Conservation (phyloP, 2,797 vertebrate species). For the Pristis pectinata region DNA sequence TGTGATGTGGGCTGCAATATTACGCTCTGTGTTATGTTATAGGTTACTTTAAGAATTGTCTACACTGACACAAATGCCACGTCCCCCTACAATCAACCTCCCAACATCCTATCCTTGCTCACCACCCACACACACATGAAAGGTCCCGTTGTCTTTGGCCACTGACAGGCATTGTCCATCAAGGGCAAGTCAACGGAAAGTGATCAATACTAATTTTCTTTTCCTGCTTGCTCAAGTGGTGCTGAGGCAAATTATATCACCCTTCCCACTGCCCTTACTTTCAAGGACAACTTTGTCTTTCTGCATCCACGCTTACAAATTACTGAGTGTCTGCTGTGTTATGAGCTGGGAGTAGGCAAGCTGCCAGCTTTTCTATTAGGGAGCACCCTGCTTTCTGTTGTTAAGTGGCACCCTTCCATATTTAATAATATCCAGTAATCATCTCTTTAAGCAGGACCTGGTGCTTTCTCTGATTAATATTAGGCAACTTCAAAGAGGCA, state of each 20-base stretch:
- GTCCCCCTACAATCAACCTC: too few relatives aligned
- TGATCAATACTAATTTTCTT: not conserved
- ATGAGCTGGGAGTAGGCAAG: not conserved
- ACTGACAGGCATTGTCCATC: not conserved
- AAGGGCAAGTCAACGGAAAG: not conserved
- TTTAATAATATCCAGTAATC: not conserved
- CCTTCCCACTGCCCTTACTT: not conserved
- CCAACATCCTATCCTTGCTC: too few relatives aligned
- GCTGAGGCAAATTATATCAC: not conserved
- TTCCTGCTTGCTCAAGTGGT: not conserved
- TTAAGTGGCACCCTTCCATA: not conserved
- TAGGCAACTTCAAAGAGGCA: not conserved
- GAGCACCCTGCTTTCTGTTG: not conserved
- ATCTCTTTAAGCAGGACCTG: not conserved
- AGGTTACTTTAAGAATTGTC: too few relatives aligned
- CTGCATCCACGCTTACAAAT: not conserved
- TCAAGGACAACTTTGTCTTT: not conserved
- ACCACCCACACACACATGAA: too few relatives aligned
- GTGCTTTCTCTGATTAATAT: not conserved
- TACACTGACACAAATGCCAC: too few relatives aligned
- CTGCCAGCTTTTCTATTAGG: not conserved
- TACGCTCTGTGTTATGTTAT: too few relatives aligned
- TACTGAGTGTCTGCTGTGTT: not conserved
- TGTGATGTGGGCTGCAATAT: too few relatives aligned
- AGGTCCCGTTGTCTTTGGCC: too few relatives aligned